Percentiles rank a stretch among this genome's conserved stretches.
Conservation (phyloP, 2,797 vertebrate genomes). For the Lepilemur septentrionalis region DNA sequence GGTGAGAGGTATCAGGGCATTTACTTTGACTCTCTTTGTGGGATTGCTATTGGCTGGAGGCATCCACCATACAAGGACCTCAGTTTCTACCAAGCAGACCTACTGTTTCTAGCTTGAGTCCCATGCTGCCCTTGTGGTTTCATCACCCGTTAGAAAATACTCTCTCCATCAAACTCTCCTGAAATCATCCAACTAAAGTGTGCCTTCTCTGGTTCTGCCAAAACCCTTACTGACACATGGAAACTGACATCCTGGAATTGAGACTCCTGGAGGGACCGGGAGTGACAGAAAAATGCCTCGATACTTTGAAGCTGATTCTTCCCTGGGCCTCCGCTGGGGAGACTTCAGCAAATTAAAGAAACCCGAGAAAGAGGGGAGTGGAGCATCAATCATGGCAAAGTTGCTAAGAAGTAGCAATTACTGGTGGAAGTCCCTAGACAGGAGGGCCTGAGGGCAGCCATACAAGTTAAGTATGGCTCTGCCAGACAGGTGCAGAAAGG, state of each 20-base stretch:
- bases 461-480: not conserved
- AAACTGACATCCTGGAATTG: not conserved
- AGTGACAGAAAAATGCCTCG: not conserved
- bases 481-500: not conserved
- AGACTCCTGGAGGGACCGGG: rapidly evolving
- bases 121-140: not conserved
- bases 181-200: not conserved
- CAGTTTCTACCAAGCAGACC: not conserved
- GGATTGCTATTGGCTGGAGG: not conserved
- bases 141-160: not conserved
- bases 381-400: not conserved
- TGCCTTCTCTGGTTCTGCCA: not conserved
- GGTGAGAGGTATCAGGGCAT: not conserved
- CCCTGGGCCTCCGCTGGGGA: not conserved
- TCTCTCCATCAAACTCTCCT: not conserved
- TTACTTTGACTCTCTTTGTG: not conserved
- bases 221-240: not conserved
- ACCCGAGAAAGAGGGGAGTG: not conserved
- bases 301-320: not conserved
- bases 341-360: not conserved
- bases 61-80: not conserved
- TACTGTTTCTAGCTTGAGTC: not conserved
- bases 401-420: not conserved
- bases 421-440: not conserved
- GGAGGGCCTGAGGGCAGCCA: not conserved